These are phyloP conservation scores for Lophura swinhoii DNA, from an alignment of 2,797 vertebrate species.

Conservation along the genomic window DNA sequence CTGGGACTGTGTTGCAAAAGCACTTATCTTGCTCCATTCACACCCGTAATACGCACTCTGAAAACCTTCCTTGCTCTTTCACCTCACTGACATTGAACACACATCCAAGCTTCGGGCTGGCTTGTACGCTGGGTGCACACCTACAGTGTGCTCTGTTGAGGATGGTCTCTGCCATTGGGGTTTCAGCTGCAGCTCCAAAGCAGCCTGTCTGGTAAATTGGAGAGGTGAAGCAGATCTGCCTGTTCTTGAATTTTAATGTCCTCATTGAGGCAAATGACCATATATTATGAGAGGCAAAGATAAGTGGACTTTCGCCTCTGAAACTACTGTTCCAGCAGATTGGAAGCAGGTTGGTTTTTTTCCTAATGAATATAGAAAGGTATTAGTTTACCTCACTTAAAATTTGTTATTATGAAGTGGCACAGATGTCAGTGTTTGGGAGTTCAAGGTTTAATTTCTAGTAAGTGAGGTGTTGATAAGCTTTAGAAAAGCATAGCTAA, in stretches of 20 bases:
- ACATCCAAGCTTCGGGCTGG: rapidly evolving
- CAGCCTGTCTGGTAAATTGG: not conserved
- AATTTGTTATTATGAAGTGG: not conserved
- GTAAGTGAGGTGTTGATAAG: not conserved
- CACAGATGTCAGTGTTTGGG: not conserved
- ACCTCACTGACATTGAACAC: rapidly evolving
- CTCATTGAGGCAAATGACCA: not conserved
- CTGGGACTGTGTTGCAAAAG: not conserved
- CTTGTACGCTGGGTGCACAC: rapidly evolving
- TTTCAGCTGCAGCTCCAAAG: not conserved
- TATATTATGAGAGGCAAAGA: not conserved
- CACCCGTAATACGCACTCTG: rapidly evolving
- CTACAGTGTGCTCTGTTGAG: rapidly evolving
- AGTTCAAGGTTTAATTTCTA: slow-evolving; percentile 1
- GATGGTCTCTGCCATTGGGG: rapidly evolving
- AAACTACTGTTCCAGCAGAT: not conserved
- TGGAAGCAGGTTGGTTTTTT: not conserved
- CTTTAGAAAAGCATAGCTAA: not conserved
- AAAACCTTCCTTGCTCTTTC: not conserved
- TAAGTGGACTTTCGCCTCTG: not conserved
- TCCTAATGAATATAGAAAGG: not conserved
- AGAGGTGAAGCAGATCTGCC: not conserved
- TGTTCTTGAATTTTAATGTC: not conserved
- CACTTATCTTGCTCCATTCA: not conserved
- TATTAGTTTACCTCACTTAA: not conserved